phyloP scores from a whole-genome alignment of 2,888 invertebrate species.

The Cyclophora albipunctata region DNA sequence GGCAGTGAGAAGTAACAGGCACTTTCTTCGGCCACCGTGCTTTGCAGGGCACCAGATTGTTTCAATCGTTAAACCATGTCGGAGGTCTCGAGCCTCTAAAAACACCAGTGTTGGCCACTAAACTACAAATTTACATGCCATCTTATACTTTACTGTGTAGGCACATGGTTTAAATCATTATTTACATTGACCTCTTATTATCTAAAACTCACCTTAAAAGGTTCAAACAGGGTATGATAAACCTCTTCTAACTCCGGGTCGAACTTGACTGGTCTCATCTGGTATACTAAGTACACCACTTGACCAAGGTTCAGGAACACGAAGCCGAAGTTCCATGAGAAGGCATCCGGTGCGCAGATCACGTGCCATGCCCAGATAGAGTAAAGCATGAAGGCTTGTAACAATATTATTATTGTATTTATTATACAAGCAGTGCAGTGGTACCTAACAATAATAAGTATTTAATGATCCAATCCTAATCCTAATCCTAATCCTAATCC shows the following conservation, averaged over 20 bases:
- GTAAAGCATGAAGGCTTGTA: conserved; percentile 83
- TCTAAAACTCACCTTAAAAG: conserved; percentile 79
- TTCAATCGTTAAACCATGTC: no score
- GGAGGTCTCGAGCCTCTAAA: no score
- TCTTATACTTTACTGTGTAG: no score
- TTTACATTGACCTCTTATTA: no score
- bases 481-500: no score
- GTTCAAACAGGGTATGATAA: conserved; percentile 85
- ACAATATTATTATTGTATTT: conserved; percentile 11
- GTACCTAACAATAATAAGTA: neutral
- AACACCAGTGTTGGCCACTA: no score
- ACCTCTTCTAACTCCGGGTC: conserved; percentile 89
- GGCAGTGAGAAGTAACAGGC: no score
- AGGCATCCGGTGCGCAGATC: conserved; percentile 89
- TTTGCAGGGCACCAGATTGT: no score
- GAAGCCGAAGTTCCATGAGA: conserved; percentile 91
- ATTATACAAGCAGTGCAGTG: neutral
- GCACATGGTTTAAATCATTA: no score
- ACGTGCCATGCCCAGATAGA: conserved; percentile 94
- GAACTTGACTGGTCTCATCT: conserved; percentile 88
- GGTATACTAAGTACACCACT: conserved; percentile 86
- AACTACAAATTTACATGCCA: no score
- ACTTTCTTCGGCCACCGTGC: no score
- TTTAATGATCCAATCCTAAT: no score
- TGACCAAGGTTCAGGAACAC: conserved; percentile 87